Evolutionary conservation across 2,888 invertebrate species (phyloP).

Genomic region (Barypeithes pellucidus): DNA sequence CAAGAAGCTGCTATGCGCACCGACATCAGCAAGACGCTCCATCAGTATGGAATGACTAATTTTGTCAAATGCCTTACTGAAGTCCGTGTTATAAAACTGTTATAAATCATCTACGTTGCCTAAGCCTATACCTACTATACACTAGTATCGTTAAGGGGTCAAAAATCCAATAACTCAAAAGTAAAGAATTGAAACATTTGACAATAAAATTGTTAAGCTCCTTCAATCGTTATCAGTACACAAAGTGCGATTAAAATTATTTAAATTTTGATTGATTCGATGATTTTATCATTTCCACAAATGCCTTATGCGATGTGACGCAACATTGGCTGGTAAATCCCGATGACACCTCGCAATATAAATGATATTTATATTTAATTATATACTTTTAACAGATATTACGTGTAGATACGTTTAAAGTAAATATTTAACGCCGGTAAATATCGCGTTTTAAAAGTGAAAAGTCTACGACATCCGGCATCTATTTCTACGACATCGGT

Average conservation of each 20-base stretch:
- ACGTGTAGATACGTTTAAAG: conserved; percentile 21
- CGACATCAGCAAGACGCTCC: too few relatives aligned
- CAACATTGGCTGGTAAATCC: conserved; percentile 28
- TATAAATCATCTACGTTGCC: too few relatives aligned
- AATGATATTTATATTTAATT: conserved; percentile 18
- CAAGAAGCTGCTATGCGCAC: too few relatives aligned
- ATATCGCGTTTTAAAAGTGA: conserved; percentile 27
- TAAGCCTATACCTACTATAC: too few relatives aligned
- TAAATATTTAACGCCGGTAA: conserved; percentile 25
- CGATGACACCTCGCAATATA: conserved; percentile 10
- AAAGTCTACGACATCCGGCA: conserved; percentile 23
- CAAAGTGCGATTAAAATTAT: background rate
- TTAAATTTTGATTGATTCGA: background rate
- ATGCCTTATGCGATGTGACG: conserved; percentile 22
- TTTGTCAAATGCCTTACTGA: too few relatives aligned
- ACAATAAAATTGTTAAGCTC: background rate
- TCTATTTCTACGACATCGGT: conserved; percentile 9
- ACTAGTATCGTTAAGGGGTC: too few relatives aligned
- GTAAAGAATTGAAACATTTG: background rate
- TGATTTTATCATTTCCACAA: background rate
- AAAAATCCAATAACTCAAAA: background rate
- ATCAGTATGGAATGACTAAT: too few relatives aligned
- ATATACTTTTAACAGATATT: conserved; percentile 33
- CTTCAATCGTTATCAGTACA: background rate
- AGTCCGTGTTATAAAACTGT: too few relatives aligned